Conservation (phyloP, 1,140 invertebrate genomes). For the Oscheius sp. region DNA sequence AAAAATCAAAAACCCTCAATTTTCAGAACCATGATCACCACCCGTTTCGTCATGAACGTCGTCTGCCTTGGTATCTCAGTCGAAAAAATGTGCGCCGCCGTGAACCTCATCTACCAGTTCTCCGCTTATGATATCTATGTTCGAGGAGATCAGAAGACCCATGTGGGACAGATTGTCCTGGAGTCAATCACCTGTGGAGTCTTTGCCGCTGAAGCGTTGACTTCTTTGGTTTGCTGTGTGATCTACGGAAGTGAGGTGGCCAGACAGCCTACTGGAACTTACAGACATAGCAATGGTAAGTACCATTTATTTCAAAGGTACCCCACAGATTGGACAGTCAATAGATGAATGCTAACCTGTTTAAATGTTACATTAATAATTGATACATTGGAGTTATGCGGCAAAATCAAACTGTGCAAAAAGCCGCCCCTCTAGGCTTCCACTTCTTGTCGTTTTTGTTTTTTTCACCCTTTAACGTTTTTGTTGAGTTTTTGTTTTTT, state of each 20-base stretch:
- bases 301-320: too few species aligned
- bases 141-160: slow-evolving; percentile 43
- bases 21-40: slow-evolving; percentile 45
- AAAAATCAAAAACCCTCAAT: not conserved
- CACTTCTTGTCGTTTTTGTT: too few species aligned
- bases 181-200: slow-evolving; percentile 3
- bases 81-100: slow-evolving; percentile 51
- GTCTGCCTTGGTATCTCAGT: slow-evolving; percentile 44
- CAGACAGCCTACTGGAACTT: slow-evolving; percentile 29
- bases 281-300: slow-evolving; percentile 42
- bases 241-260: slow-evolving; percentile 47
- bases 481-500: too few species aligned
- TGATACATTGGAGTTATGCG: too few species aligned
- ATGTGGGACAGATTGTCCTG: slow-evolving; percentile 53
- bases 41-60: slow-evolving; percentile 50
- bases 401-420: too few species aligned
- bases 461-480: too few species aligned
- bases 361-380: too few species aligned
- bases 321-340: too few species aligned
- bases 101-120: slow-evolving; percentile 60
- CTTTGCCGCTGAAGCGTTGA: slow-evolving; percentile 41
- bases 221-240: slow-evolving; percentile 45
- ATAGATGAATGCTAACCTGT: too few species aligned
- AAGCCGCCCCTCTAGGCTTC: too few species aligned
- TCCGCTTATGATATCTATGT: slow-evolving; percentile 45